phyloP scores from a whole-genome alignment of 2,113 vertebrate species.

The Malurus elegans region DNA sequence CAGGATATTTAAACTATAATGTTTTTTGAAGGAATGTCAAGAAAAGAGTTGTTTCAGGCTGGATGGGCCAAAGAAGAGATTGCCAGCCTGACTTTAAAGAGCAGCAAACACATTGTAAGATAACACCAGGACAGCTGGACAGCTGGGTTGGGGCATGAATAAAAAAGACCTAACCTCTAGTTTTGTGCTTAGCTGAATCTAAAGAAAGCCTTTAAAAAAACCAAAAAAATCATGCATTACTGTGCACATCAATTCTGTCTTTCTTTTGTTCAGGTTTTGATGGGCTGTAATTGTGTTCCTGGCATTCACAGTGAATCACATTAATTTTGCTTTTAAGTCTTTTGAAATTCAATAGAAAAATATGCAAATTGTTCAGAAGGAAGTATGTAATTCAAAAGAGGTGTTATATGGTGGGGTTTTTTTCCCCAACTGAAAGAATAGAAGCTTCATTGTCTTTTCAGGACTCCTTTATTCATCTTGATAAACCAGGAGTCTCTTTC shows the following conservation, averaged over 20 bases:
- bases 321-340: conserved; percentile 60
- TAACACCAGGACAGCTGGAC: not conserved
- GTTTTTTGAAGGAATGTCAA: not conserved
- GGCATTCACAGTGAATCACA: conserved; percentile 33
- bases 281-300: conserved; percentile 48
- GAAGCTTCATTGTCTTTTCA: conserved; percentile 19
- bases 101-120: not conserved
- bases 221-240: not conserved
- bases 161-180: not conserved
- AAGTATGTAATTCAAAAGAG: conserved; percentile 18
- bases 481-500: not conserved
- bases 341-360: conserved; percentile 39
- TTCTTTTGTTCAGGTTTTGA: conserved; percentile 46
- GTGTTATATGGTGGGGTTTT: not conserved
- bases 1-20: not conserved
- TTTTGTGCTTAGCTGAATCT: not conserved
- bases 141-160: not conserved
- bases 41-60: not conserved
- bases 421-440: not conserved
- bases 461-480: not conserved
- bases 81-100: not conserved
- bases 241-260: conserved; percentile 16
- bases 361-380: conserved; percentile 18
- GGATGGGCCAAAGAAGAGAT: not conserved
- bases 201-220: not conserved